Conservation (phyloP, 23 tunicate genomes). For the Botrylloides violaceus region DNA sequence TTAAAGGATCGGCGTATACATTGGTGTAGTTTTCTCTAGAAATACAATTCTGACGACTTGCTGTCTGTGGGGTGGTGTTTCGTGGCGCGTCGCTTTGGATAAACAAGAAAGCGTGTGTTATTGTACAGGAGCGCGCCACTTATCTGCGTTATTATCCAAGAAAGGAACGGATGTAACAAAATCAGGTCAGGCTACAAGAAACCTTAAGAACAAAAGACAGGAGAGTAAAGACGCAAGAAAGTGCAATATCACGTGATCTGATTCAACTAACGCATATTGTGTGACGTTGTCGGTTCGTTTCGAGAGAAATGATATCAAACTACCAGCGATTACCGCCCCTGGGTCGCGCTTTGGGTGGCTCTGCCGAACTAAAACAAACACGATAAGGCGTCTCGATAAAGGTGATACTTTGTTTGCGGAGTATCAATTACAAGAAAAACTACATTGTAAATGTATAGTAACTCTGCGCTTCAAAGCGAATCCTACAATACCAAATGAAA, state of each 20-base stretch:
- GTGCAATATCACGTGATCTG: not conserved
- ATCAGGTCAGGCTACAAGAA: conserved; percentile 3
- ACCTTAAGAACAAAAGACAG: not conserved
- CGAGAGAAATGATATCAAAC: not conserved
- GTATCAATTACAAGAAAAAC: conserved; percentile 17
- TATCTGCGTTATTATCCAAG: not conserved
- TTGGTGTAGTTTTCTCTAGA: not conserved
- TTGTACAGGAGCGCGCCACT: conserved; percentile 11
- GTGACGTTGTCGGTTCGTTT: not conserved
- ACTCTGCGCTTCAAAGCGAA: not conserved
- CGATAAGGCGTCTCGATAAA: not conserved
- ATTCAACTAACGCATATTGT: not conserved
- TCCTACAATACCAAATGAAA: not conserved
- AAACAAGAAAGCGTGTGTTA: conserved; percentile 28
- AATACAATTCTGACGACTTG: conserved; percentile 16
- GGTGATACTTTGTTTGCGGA: not conserved
- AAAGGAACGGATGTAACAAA: conserved; percentile 6
- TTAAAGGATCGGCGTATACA: not conserved
- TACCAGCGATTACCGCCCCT: conserved; percentile 4
- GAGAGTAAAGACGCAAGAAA: not conserved
- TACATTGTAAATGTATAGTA: not conserved
- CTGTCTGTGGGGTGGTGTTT: conserved; percentile 13
- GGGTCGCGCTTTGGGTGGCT: conserved; percentile 29
- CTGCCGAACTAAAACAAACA: conserved; percentile 6
- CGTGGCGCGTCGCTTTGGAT: conserved; percentile 21